phyloP scores from a whole-genome alignment of 2,797 vertebrate species.

The Ambastaia sidthimunki region DNA sequence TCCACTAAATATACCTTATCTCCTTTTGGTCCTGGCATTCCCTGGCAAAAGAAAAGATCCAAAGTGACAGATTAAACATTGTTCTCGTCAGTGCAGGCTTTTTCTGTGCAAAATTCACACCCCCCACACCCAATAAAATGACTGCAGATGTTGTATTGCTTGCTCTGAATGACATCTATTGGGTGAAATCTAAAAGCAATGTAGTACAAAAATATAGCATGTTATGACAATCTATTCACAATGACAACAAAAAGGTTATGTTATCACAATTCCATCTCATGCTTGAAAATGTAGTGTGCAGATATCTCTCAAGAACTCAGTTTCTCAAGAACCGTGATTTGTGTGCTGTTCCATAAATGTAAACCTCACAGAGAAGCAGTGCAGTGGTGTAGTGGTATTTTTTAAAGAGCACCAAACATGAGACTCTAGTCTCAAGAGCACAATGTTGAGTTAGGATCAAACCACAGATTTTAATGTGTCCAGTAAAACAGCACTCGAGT shows the following conservation, averaged over 20 bases:
- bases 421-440: constrained; percentile 2
- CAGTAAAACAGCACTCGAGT: not conserved
- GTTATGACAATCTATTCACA: constrained; percentile 2
- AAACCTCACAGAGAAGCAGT: not conserved
- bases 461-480: constrained; percentile 2
- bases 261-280: not conserved
- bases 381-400: constrained; percentile 14
- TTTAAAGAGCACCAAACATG: constrained; percentile 16
- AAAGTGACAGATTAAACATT: constrained; percentile 26
- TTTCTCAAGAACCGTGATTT: constrained; percentile 20
- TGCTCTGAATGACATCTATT: not conserved
- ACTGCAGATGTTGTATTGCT: constrained; percentile 36
- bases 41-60: constrained; percentile 69
- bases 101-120: constrained; percentile 17
- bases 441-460: constrained; percentile 27
- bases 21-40: constrained; percentile 81
- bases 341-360: not conserved
- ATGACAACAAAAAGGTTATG: constrained; percentile 1
- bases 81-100: not conserved
- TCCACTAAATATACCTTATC: constrained; percentile 76
- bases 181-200: no score
- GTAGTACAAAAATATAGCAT: not conserved
- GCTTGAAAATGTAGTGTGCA: constrained; percentile 4
- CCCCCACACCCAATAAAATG: constrained; percentile 15
- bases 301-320: not conserved